phyloP scores from a whole-genome alignment of 2,797 vertebrate species.

The Girardinus metallicus region DNA sequence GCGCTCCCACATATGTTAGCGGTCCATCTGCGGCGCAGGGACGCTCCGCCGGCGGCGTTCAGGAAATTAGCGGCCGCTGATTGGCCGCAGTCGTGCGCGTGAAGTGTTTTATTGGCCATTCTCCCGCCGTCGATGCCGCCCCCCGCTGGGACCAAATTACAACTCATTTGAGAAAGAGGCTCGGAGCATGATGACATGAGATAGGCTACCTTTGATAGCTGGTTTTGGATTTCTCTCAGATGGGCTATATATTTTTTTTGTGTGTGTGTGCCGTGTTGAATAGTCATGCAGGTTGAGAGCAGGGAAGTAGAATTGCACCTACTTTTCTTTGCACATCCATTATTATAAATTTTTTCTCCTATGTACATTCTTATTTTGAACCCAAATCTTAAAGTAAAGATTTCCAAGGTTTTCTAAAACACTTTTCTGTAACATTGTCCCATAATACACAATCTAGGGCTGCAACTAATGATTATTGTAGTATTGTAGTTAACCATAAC shows the following conservation, averaged over 20 bases:
- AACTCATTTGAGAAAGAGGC: conserved; percentile 69
- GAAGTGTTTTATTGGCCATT: conserved; percentile 41
- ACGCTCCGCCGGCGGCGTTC: conserved; percentile 17
- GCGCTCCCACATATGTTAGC: conserved; percentile 24
- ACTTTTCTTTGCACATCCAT: not conserved
- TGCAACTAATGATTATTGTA: too few relatives aligned
- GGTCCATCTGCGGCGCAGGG: conserved; percentile 57
- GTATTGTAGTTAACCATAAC: too few relatives aligned
- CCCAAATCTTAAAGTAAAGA: not conserved
- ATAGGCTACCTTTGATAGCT: conserved; percentile 41
- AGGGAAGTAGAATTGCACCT: not conserved
- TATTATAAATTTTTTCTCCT: not conserved
- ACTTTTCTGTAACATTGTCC: not conserved
- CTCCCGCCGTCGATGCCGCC: conserved; percentile 9
- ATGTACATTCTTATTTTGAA: not conserved
- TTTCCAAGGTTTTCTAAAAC: not conserved
- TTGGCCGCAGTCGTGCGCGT: conserved; percentile 29
- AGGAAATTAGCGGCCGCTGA: conserved; percentile 20
- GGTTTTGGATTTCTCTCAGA: conserved; percentile 67
- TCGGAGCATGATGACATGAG: conserved; percentile 56
- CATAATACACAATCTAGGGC: not conserved
- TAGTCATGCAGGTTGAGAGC: conserved; percentile 9
- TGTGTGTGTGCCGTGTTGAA: conserved; percentile 31
- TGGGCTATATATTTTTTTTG: not conserved
- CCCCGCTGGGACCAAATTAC: conserved; percentile 65